These are phyloP conservation scores for Dysmachus trigonus DNA, from an alignment of 2,888 invertebrate species.

Conservation along the genomic window DNA sequence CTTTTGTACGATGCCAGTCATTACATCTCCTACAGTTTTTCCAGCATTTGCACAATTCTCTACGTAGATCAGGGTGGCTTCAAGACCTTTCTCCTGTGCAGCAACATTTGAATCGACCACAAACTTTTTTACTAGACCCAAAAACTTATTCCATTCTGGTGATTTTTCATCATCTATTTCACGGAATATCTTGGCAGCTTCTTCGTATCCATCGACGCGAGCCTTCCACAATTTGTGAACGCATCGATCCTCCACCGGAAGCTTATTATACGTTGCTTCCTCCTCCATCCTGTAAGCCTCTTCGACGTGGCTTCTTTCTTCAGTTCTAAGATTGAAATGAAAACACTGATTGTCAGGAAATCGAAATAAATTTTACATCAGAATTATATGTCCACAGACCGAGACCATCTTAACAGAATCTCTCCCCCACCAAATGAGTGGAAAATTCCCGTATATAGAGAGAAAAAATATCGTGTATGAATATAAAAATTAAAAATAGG, in stretches of 20 bases:
- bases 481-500: neutral
- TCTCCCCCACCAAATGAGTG: neutral
- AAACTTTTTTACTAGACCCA: conserved; percentile 92
- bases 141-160: conserved; percentile 90
- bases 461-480: neutral
- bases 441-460: neutral
- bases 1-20: conserved; percentile 87
- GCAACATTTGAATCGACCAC: conserved; percentile 93
- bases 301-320: conserved; percentile 13
- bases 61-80: conserved; percentile 88
- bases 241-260: conserved; percentile 89
- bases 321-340: conserved; percentile 42
- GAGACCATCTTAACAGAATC: neutral
- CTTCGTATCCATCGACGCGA: conserved; percentile 92
- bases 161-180: conserved; percentile 92
- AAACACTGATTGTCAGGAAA: neutral
- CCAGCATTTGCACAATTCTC: conserved; percentile 90
- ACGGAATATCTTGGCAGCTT: conserved; percentile 87
- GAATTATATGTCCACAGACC: neutral
- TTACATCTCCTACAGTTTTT: conserved; percentile 89
- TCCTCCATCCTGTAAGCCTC: conserved; percentile 72
- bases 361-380: neutral
- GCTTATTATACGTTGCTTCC: conserved; percentile 86
- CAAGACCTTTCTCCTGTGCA: conserved; percentile 95
- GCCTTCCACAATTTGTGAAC: conserved; percentile 97